Evolutionary conservation across 2,113 vertebrate species (phyloP).

Genomic region (Anser cygnoides): DNA sequence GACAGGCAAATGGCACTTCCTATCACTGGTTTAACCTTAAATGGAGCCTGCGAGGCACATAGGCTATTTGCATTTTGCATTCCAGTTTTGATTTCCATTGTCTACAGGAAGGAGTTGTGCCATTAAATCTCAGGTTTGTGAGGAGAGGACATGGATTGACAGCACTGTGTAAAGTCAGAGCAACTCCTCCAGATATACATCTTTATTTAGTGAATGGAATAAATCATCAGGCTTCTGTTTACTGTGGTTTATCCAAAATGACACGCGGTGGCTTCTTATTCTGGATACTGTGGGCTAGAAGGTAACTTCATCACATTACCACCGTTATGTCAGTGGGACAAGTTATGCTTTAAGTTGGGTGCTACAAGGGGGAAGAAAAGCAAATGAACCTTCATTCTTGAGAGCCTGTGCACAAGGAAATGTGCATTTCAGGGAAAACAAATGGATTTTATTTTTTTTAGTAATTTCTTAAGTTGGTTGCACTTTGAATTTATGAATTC

Average conservation of each 20-base stretch:
- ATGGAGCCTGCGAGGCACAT: background rate
- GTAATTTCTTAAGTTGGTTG: background rate
- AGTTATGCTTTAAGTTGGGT: background rate
- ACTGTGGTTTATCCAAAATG: background rate
- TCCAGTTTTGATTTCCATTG: background rate
- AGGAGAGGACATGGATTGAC: background rate
- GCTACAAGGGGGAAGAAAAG: background rate
- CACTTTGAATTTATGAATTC: background rate
- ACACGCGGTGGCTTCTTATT: background rate
- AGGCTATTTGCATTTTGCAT: background rate
- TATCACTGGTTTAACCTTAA: background rate
- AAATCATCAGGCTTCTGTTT: background rate
- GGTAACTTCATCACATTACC: background rate
- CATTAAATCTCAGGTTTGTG: background rate
- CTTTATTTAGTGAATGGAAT: background rate
- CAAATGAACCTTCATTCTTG: background rate
- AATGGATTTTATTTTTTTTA: background rate
- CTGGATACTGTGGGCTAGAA: background rate
- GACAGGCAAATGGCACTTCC: background rate
- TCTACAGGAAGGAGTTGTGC: background rate
- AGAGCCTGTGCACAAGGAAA: background rate
- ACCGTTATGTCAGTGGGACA: no score
- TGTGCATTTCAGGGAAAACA: background rate
- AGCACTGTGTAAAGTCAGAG: fast-evolving
- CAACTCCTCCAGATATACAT: background rate